Evolutionary conservation across 2,888 invertebrate species (phyloP), one percentile per base, ranked within the genome.

Genomic region (Nomada ruficornis): DNA sequence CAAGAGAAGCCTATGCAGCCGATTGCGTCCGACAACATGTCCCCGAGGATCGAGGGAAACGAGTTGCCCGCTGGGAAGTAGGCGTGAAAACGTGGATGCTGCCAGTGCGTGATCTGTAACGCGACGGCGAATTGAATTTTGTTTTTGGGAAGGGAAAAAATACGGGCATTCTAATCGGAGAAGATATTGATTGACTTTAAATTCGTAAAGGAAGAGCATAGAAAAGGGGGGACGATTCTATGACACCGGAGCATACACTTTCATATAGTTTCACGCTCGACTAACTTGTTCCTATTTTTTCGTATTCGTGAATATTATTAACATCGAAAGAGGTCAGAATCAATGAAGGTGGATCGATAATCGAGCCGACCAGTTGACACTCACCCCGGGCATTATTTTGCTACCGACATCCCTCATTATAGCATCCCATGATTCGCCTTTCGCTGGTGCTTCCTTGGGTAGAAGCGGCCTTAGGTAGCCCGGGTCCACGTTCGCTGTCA

Each of bases 11-110:
- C 99, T 89, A 99, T 97, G 94, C 98, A 98, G 52, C 99, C 99
- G 79, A 99, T 98, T 29, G 98, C 98, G 93, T 98, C 98, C 4
- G 98, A 97, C 74, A 99, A 94, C 98, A 99, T 98, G 92, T 99
- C 99, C 1, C 98, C 99, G 68, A 99, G 95, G 83, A 99, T 98
- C 9, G 99, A 99, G 1, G 99, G 99, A 94, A 96, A 99, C 1
- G 97, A 98, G 94, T 99, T 99, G 9, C 99, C 99, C 15, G 99
- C 96, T 10, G 99, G 99, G 93, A 99, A 99, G 94, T 99, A 99
- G 0, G 99, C 99, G 94, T 99, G 99, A 94, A 99, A 99, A 76
- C 98, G 95, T 0, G 99, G 99, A 95, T 99, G 99, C 93, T 99
- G 99, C 99, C 99, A 99, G 94, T 99, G 98, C 0, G 99, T 99